These are phyloP conservation scores for Cheirogaleus medius DNA, from an alignment of 2,113 vertebrate species.

Conservation along the genomic window DNA sequence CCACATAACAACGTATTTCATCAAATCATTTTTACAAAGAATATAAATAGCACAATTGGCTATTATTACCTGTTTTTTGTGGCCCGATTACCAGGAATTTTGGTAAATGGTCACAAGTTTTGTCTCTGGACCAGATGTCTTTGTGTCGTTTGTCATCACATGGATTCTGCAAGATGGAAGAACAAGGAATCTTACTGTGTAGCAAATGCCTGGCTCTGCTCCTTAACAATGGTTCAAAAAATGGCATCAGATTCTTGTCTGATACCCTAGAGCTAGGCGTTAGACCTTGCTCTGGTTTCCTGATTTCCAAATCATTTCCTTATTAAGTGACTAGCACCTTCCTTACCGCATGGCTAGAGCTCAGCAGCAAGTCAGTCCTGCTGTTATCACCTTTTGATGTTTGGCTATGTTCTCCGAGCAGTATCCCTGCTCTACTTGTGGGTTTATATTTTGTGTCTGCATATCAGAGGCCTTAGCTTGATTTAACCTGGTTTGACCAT, in stretches of 20 bases:
- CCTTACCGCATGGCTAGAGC: background rate
- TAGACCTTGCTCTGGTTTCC: background rate
- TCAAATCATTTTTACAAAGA: background rate
- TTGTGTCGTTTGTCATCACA: constrained; percentile 89
- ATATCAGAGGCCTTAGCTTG: background rate
- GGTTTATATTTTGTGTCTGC: background rate
- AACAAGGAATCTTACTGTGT: background rate
- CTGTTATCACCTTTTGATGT: background rate
- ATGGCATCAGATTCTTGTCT: background rate
- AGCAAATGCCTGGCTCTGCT: background rate
- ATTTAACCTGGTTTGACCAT: background rate
- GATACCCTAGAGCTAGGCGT: background rate
- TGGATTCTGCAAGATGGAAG: constrained; percentile 82
- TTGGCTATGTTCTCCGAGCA: background rate
- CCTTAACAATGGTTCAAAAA: background rate
- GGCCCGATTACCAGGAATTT: constrained; percentile 90
- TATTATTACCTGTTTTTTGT: constrained; percentile 88
- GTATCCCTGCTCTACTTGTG: background rate
- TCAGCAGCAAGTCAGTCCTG: background rate
- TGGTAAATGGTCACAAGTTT: constrained; percentile 88
- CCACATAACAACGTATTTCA: background rate
- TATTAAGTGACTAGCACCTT: background rate
- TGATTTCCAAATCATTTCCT: background rate
- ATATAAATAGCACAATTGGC: background rate
- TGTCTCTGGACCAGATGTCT: constrained; percentile 90